Percentiles rank a stretch among this genome's conserved stretches.
phyloP scores from a whole-genome alignment of 1,140 invertebrate species.

The fruit fly (Drosophila melanogaster) region DNA sequence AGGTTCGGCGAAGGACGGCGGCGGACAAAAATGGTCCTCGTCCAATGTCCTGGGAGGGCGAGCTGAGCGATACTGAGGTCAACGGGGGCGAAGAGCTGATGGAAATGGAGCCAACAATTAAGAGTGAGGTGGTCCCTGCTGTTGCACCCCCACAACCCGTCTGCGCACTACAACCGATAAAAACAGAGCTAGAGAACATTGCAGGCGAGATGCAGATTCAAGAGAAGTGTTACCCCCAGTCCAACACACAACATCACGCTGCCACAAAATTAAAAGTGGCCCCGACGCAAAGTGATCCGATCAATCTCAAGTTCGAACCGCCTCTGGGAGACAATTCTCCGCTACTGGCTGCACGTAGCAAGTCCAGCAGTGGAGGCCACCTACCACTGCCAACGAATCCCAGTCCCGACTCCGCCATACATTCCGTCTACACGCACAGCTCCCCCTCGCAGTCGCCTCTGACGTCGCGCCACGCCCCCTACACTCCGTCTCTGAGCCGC shows the following conservation, averaged over 20 bases:
- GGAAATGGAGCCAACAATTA: slow-evolving; percentile 82
- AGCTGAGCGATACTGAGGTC: slow-evolving; percentile 89
- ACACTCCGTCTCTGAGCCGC: slow-evolving; percentile 92
- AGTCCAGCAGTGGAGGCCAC: slow-evolving; percentile 70
- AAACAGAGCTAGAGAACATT: slow-evolving; percentile 69
- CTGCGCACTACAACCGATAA: slow-evolving; percentile 58
- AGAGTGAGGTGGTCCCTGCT: slow-evolving; percentile 56
- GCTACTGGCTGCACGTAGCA: slow-evolving; percentile 68
- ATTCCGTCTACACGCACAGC: slow-evolving; percentile 91
- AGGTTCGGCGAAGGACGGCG: slow-evolving; percentile 60
- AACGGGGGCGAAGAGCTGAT: slow-evolving; percentile 84
- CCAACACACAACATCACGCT: slow-evolving; percentile 12
- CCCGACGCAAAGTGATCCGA: slow-evolving; percentile 80
- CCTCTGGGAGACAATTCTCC: slow-evolving; percentile 62
- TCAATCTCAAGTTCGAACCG: slow-evolving; percentile 84
- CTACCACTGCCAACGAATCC: slow-evolving; percentile 87
- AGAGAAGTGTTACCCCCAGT: slow-evolving; percentile 28
- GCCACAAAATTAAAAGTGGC: slow-evolving; percentile 65
- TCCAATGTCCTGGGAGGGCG: slow-evolving; percentile 96
- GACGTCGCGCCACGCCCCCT: slow-evolving; percentile 91
- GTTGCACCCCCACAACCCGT: slow-evolving; percentile 6
- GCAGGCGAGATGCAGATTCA: slow-evolving; percentile 62
- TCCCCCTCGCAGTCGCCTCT: slow-evolving; percentile 94
- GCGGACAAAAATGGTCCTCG: slow-evolving; percentile 85
- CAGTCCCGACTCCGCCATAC: slow-evolving; percentile 93